Base-by-base conservation (phyloP, 2,797 vertebrate species). In the Gallinago stenura region DNA sequence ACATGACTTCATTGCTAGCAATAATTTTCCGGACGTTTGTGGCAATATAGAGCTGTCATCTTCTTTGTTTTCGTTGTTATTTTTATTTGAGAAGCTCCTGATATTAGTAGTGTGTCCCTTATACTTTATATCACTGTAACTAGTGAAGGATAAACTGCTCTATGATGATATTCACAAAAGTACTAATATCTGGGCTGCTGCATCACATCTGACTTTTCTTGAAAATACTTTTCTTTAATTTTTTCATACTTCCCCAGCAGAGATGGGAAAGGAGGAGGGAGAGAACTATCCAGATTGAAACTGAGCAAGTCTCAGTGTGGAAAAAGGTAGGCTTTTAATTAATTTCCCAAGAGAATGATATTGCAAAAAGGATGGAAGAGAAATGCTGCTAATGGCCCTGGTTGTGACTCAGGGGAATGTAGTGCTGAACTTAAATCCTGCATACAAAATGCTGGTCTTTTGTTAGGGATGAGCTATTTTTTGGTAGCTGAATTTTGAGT, bases 341-440 rank as follows among this genome's bases (percentile, higher is more conserved):
- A 87, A 90, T 95, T 94, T 91, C 82, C 83, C 65, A 33, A n/a
- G 89, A 70, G 82, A 80, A 85, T 73, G 41, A 43, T 66, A 26
- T 12, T 87, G 77, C 65, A 86, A 71, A 78, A 91, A 89, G 12
- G n/a, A 45, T 88, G 51, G 81, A 79, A 77, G 35, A 79, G 28
- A 86, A 81, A 76, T 76, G 61, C 43, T 82, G 51, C 31, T 95
- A 62, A 79, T 76, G 39, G 76, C 43, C 16, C 35, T 70, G 6
- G 43, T 56, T 70, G 46, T 71, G 43, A 53, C 76, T 58, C 39
- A 48, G 39, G 50, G 57, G 35, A 78, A 57, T 11, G 8, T 6
- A 45, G 19, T 26, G 31, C 45, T 66, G 50, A 90, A 64, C 17
- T 50, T 72, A 30, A 0, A 93, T 83, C 35, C 50, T 79, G 58